Percentiles rank a stretch among this genome's conserved stretches.
phyloP scores from a whole-genome alignment of 1,140 invertebrate species.

The Hypsibius dujardini region DNA sequence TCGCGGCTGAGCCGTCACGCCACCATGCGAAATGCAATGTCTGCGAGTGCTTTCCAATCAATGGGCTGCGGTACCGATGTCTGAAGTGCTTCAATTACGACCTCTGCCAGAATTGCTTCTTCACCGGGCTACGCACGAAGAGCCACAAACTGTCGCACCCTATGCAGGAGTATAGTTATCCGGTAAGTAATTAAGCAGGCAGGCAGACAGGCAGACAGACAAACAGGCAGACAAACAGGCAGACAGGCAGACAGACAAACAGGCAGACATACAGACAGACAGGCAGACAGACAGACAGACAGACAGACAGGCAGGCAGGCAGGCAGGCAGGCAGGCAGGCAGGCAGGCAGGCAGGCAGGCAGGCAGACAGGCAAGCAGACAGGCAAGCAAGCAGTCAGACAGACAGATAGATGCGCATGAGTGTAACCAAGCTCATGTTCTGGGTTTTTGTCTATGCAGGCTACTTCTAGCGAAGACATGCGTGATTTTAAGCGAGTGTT shows the following conservation, averaged over 20 bases:
- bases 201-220: too few relatives aligned
- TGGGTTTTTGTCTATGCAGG: slow-evolving; percentile 40
- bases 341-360: too few relatives aligned
- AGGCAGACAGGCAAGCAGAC: too few relatives aligned
- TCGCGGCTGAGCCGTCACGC: slow-evolving; percentile 76
- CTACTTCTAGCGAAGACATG: slow-evolving; percentile 91
- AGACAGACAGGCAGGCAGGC: too few relatives aligned
- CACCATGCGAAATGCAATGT: slow-evolving; percentile 99
- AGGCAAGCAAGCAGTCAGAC: too few relatives aligned
- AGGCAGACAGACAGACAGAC: too few relatives aligned
- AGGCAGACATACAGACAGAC: too few relatives aligned
- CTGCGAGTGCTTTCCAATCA: slow-evolving; percentile 93
- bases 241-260: too few relatives aligned
- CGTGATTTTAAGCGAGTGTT: slow-evolving; percentile 88
- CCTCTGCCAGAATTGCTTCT: slow-evolving; percentile 99
- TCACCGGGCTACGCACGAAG: slow-evolving; percentile 84
- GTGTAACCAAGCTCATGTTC: slow-evolving; percentile 20
- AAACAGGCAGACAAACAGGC: too few relatives aligned
- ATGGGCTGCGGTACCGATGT: slow-evolving; percentile 90
- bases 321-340: too few relatives aligned
- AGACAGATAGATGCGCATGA: too few relatives aligned
- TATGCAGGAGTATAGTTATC: slow-evolving; percentile 98
- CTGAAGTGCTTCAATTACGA: slow-evolving; percentile 98
- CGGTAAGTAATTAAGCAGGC: slow-evolving; percentile 57
- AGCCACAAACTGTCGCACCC: slow-evolving; percentile 95